Conservation (phyloP, 2,113 vertebrate genomes). For the Ariopsis seemanni region DNA sequence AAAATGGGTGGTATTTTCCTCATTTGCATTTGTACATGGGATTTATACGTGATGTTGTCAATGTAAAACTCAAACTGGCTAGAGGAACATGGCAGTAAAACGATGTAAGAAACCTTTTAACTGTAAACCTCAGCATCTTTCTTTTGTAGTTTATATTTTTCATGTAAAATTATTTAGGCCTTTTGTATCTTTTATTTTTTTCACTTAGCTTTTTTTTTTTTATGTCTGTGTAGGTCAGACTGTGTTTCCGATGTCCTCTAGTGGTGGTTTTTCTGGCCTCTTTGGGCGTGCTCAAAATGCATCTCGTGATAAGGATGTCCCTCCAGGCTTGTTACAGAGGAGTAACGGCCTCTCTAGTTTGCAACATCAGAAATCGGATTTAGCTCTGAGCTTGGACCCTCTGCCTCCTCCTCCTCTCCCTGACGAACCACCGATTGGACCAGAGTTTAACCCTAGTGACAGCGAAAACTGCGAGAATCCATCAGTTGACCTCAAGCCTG, state of each 20-base stretch:
- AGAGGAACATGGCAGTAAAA: background rate
- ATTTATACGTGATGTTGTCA: background rate
- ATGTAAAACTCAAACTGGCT: background rate
- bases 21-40: background rate
- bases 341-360: slow-evolving; percentile 57
- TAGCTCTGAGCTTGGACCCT: slow-evolving; percentile 74
- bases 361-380: slow-evolving; percentile 57
- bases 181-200: background rate
- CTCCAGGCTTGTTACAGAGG: slow-evolving; percentile 54
- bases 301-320: slow-evolving; percentile 73
- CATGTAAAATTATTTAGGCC: background rate
- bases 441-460: slow-evolving; percentile 67
- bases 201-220: background rate
- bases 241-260: slow-evolving; percentile 72
- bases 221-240: slow-evolving; percentile 61
- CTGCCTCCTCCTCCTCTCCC: slow-evolving; percentile 87
- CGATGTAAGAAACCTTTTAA: background rate
- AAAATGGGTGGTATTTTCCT: background rate
- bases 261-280: slow-evolving; percentile 63
- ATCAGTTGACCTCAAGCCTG: slow-evolving; percentile 83
- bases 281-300: slow-evolving; percentile 64
- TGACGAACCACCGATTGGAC: slow-evolving; percentile 81
- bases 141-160: background rate
- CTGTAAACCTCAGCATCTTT: background rate
- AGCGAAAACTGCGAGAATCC: slow-evolving; percentile 69